phyloP scores from a whole-genome alignment of 2,888 invertebrate genomes.

The Stegophylla sp. region DNA sequence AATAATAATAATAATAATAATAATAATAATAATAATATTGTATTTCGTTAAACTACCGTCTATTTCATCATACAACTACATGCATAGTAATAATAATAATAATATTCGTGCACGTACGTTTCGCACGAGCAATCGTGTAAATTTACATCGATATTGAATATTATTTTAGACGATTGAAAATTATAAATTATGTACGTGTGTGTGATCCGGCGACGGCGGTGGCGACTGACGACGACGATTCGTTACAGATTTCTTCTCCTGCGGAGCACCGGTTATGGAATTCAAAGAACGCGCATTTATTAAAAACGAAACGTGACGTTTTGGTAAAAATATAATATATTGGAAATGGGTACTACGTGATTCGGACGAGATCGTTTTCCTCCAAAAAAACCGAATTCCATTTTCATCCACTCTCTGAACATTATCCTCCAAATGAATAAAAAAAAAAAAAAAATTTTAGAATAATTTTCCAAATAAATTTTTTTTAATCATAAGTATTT shows the following conservation, averaged over 20 bases:
- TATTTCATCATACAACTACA: conserved; percentile 6
- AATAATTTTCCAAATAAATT: too few relatives aligned
- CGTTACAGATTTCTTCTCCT: conserved; percentile 17
- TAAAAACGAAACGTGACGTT: not conserved
- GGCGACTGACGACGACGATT: too few relatives aligned
- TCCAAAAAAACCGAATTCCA: too few relatives aligned
- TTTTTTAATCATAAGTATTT: too few relatives aligned
- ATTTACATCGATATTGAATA: conserved; percentile 51
- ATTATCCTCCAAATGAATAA: too few relatives aligned
- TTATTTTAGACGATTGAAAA: conserved; percentile 24
- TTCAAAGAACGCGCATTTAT: not conserved
- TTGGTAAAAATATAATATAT: not conserved
- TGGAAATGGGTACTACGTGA: too few relatives aligned
- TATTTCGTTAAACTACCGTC: not conserved
- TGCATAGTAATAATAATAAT: not conserved
- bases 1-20: too few relatives aligned
- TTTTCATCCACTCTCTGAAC: too few relatives aligned
- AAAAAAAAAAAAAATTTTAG: too few relatives aligned
- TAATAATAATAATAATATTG: not conserved
- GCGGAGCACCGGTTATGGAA: not conserved
- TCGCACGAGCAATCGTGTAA: not conserved
- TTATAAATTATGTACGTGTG: not conserved
- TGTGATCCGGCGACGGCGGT: not conserved
- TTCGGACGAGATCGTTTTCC: too few relatives aligned
- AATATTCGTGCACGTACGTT: conserved; percentile 64